phyloP scores from a whole-genome alignment of 1,140 invertebrate species.

The Nephila pilipes region DNA sequence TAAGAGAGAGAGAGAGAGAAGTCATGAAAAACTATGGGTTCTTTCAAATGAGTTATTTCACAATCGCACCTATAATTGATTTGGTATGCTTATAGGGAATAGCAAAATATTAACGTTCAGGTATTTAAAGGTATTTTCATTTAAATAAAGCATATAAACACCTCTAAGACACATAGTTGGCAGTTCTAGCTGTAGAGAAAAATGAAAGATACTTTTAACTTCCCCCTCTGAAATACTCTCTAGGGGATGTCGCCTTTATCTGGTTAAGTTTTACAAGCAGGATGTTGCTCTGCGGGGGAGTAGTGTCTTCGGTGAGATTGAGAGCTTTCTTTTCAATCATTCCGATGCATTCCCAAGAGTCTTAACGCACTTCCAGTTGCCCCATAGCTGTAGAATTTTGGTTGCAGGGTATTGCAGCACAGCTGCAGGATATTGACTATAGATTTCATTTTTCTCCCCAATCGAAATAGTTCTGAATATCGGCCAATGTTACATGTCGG shows the following conservation, averaged over 20 bases:
- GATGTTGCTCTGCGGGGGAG: constrained; percentile 14
- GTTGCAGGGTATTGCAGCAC: constrained; percentile 28
- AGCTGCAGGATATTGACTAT: constrained; percentile 67
- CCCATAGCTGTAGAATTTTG: constrained; percentile 6
- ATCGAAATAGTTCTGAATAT: constrained; percentile 59
- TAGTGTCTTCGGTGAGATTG: constrained; percentile 29
- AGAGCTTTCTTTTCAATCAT: constrained; percentile 66
- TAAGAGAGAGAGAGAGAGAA: too few relatives aligned
- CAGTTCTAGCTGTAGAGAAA: constrained; percentile 11
- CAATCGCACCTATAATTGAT: background rate
- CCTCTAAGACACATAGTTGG: background rate
- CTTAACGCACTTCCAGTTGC: constrained; percentile 36
- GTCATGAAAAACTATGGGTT: background rate
- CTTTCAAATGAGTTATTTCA: constrained; percentile 2
- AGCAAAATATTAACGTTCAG: background rate
- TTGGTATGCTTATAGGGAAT: background rate
- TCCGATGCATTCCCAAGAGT: constrained; percentile 44
- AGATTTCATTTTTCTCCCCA: constrained; percentile 61
- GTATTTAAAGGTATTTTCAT: background rate
- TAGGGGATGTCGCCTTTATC: constrained; percentile 33
- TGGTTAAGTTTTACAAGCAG: constrained; percentile 51
- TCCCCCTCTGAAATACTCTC: constrained; percentile 23
- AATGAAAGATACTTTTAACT: constrained; percentile 51
- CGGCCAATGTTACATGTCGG: background rate
- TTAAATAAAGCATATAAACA: constrained; percentile 1